These are phyloP conservation scores for Magallana angulata DNA, from an alignment of 1,140 invertebrate genomes.

Conservation along the genomic window DNA sequence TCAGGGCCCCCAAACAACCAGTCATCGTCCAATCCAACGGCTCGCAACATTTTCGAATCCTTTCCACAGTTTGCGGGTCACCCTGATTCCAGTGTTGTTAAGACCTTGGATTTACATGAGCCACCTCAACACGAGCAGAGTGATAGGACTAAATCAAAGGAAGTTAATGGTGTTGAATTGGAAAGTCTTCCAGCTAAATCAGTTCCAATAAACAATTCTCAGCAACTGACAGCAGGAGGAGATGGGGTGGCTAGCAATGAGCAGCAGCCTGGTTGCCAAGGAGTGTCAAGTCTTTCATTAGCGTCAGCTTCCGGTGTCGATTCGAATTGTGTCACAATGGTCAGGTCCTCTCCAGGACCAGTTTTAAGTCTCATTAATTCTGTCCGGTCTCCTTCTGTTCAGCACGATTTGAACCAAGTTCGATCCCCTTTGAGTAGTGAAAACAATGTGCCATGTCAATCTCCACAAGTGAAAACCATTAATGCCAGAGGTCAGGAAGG, in stretches of 20 bases:
- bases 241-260: neutral
- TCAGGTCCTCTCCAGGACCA: neutral
- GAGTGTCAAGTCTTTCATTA: neutral
- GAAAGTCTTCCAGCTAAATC: neutral
- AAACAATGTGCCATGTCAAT: constrained; percentile 12
- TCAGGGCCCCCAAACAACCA: neutral
- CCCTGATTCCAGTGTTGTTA: neutral
- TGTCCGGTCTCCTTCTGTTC: neutral
- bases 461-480: neutral
- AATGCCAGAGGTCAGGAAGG: neutral
- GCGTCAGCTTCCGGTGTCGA: neutral
- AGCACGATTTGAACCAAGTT: neutral
- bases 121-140: neutral
- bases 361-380: neutral
- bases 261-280: neutral
- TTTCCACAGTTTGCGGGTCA: neutral
- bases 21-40: neutral
- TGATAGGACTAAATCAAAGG: neutral
- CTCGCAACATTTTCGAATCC: neutral
- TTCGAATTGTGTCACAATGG: neutral
- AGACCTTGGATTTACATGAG: neutral
- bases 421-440: neutral
- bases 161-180: neutral
- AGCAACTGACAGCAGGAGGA: too few species aligned
- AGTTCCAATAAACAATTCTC: neutral